Conservation (phyloP, 2,797 vertebrate genomes). For the Mus caroli region DNA sequence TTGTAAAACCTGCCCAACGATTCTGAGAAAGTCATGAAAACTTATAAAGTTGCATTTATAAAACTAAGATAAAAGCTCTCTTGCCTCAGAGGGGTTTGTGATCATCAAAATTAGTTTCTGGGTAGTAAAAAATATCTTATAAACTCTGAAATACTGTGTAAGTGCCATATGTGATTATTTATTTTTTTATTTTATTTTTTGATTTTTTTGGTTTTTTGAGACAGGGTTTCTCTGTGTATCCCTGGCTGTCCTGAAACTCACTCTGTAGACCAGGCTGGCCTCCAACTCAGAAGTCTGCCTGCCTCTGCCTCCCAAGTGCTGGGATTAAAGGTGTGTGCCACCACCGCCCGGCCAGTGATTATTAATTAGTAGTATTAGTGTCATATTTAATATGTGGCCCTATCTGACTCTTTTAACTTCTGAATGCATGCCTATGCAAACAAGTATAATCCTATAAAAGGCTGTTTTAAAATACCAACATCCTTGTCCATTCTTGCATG, state of each 20-base stretch:
- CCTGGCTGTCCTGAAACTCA: too few relatives aligned
- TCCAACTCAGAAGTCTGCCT: too few relatives aligned
- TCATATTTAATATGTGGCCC: not conserved
- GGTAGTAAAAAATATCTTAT: not conserved
- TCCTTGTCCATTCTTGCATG: not conserved
- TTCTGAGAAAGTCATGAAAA: not conserved
- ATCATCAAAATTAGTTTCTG: not conserved
- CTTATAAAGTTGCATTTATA: conserved; percentile 39
- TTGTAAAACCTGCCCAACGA: not conserved
- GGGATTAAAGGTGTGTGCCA: too few relatives aligned
- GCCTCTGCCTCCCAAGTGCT: too few relatives aligned
- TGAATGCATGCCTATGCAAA: not conserved
- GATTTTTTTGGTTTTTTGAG: too few relatives aligned
- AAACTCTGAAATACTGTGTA: not conserved
- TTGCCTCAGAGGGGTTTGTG: not conserved
- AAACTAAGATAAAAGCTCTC: not conserved
- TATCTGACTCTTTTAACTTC: conserved; percentile 23
- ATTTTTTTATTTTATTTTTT: too few relatives aligned
- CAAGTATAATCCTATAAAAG: not conserved
- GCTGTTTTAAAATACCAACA: not conserved
- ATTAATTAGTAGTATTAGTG: not conserved
- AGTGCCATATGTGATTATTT: not conserved
- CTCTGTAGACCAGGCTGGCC: too few relatives aligned
- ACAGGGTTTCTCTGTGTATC: too few relatives aligned
- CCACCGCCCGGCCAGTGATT: not conserved